A percentile compares a stretch with the other conserved stretches of the same genome.
These are phyloP conservation scores for Orius insidiosus DNA, from an alignment of 1,140 invertebrate genomes.

Conservation along the genomic window DNA sequence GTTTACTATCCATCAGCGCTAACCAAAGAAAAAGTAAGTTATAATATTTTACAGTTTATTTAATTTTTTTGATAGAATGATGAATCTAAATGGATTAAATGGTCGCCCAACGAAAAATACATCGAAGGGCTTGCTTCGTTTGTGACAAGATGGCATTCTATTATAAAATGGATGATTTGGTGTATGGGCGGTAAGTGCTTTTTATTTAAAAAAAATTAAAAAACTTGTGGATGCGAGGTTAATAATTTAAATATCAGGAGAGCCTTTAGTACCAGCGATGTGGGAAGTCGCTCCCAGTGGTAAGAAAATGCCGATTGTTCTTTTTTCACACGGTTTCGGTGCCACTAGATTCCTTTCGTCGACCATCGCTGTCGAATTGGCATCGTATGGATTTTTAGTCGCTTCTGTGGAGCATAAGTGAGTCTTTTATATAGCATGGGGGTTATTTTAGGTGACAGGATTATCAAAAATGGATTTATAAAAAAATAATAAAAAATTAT, in stretches of 20 bases:
- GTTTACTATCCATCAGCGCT: constrained; percentile 28
- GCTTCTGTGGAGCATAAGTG: constrained; percentile 45
- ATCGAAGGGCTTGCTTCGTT: constrained; percentile 34
- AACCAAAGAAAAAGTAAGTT: too few species aligned
- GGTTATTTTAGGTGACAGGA: background rate
- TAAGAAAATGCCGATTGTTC: constrained; percentile 35
- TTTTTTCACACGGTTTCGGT: constrained; percentile 50
- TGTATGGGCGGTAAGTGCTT: constrained; percentile 23
- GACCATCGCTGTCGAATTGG: constrained; percentile 38
- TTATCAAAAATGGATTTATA: background rate
- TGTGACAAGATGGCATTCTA: constrained; percentile 28
- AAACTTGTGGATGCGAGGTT: constrained; percentile 13
- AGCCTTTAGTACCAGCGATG: constrained; percentile 34
- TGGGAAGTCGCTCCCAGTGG: constrained; percentile 30
- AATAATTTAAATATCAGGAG: constrained; percentile 21
- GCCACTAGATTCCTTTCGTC: constrained; percentile 41
- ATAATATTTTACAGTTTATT: constrained; percentile 1
- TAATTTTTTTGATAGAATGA: constrained; percentile 24
- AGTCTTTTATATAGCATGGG: constrained; percentile 6
- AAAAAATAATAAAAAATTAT: background rate
- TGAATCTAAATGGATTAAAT: constrained; percentile 32
- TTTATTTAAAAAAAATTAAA: constrained; percentile 1
- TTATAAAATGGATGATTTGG: constrained; percentile 31
- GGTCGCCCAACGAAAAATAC: constrained; percentile 38
- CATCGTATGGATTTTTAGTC: constrained; percentile 46